Evolutionary conservation across 1,140 invertebrate species (phyloP), one percentile per base, ranked within the genome.

Genomic region (Drosophila fuyamai): DNA sequence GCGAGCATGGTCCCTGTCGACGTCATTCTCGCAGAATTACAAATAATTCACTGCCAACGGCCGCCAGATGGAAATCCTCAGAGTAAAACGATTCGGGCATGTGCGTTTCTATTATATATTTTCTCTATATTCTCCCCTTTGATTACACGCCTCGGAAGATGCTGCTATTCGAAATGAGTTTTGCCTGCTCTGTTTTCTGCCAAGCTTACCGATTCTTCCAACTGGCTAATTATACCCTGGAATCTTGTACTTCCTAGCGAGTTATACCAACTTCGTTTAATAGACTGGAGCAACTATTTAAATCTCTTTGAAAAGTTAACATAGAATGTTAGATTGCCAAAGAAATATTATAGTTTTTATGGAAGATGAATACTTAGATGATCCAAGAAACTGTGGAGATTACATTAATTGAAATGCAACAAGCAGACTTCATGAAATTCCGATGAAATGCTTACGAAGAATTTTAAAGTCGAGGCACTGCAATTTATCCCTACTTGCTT

Each of bases 41-140:
- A 58, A 76, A 73, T 60, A 76, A 71, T 70, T 71, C 51, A 71
- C 51, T 71, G 61, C 53, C 72, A 58, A 13, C n/a, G 72, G 48
- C 29, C 35, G 32, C 13, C 29, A 43, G 18, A 36, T 72, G 53
- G 18, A 67, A 68, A 68, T 38, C 54, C 41, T 2, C 36, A 13
- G 41, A 4, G 14, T 13, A 2, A 38, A 50, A 16, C 12, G 61
- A 13, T n/a, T 43, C 38, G 29, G n/a, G 36, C 13, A 8, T n/a
- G n/a, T 44, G 29, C 47, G n/a, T 55, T 36, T 46, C 29, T 55
- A 67, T 55, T 38, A 67, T 61, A 66, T 16, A 43, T 63, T 36
- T 43, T 58, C 13, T n/a, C 63, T 63, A 12, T 12, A n/a, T 23
- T 48, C 48, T 9, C 41, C 16, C 13, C 66, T 70, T 67, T 70